Conservation (phyloP, 2,113 vertebrate species). For the Ctenodactylus gundi region DNA sequence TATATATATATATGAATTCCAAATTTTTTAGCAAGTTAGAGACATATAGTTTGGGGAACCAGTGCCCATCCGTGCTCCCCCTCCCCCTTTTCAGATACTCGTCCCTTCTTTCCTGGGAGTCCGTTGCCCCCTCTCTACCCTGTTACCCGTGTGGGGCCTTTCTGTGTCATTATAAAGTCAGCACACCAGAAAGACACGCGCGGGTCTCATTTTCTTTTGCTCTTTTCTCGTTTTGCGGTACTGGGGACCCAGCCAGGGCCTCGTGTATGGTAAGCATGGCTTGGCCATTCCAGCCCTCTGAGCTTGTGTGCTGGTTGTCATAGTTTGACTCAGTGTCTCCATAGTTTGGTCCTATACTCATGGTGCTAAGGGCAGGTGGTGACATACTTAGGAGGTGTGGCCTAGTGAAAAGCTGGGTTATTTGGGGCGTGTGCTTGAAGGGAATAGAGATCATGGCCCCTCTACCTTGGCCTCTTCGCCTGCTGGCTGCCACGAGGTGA, state of each 20-base stretch:
- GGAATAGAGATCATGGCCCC: not conserved
- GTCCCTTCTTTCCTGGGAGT: fast-evolving
- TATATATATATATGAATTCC: too few relatives aligned
- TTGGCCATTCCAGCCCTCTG: not conserved
- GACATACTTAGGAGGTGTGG: too few relatives aligned
- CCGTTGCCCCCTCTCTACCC: too few relatives aligned
- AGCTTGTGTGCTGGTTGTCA: not conserved
- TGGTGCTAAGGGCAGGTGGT: not conserved
- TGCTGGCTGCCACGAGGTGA: not conserved
- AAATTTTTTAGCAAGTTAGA: too few relatives aligned
- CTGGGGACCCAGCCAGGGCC: not conserved
- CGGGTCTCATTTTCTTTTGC: not conserved
- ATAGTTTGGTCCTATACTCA: not conserved
- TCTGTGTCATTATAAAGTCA: too few relatives aligned
- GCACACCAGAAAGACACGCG: too few relatives aligned
- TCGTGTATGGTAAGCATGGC: not conserved
- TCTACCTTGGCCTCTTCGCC: not conserved
- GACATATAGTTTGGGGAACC: too few relatives aligned
- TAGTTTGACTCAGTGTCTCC: not conserved
- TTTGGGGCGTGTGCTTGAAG: not conserved
- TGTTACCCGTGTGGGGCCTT: too few relatives aligned
- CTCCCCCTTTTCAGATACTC: too few relatives aligned
- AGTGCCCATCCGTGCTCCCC: too few relatives aligned
- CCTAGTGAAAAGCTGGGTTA: not conserved
- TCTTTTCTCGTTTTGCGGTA: not conserved